These are phyloP conservation scores for Maconellicoccus hirsutus DNA, from an alignment of 1,140 invertebrate species.

Conservation along the genomic window DNA sequence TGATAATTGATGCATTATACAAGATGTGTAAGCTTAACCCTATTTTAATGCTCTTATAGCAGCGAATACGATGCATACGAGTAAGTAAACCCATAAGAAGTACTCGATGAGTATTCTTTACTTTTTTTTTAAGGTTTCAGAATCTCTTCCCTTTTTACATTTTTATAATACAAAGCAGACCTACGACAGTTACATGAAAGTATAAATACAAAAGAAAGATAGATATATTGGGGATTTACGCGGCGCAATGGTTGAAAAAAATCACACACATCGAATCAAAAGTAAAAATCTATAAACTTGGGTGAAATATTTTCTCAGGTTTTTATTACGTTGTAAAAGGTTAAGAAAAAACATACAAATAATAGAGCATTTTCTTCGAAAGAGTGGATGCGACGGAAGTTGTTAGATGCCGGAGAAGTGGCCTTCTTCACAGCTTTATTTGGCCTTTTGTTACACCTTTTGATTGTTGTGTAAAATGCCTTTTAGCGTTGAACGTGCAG, in stretches of 20 bases:
- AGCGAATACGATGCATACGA: neutral
- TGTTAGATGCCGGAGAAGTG: no score
- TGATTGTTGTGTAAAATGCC: neutral
- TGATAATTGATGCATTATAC: neutral
- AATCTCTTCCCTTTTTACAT: neutral
- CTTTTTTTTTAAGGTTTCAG: slow-evolving; percentile 14
- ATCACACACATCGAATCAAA: neutral
- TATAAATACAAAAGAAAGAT: neutral
- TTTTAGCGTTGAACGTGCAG: neutral
- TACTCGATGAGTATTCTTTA: slow-evolving; percentile 12
- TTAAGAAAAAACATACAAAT: no score
- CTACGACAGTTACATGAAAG: neutral
- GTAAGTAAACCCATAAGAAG: slow-evolving; percentile 16
- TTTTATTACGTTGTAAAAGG: no score
- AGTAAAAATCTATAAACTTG: neutral
- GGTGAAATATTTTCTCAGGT: no score
- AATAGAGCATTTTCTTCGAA: no score
- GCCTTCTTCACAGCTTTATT: no score
- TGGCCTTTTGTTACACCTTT: no score
- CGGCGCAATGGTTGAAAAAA: neutral
- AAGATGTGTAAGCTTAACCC: slow-evolving; percentile 7
- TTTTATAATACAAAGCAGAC: slow-evolving; percentile 10
- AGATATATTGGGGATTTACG: slow-evolving; percentile 5
- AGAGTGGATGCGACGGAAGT: no score
- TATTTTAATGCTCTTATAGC: slow-evolving; percentile 4